Percentiles rank a stretch among this genome's conserved stretches.
Conservation (phyloP, 2,797 vertebrate species). For the Microcaecilia unicolor region DNA sequence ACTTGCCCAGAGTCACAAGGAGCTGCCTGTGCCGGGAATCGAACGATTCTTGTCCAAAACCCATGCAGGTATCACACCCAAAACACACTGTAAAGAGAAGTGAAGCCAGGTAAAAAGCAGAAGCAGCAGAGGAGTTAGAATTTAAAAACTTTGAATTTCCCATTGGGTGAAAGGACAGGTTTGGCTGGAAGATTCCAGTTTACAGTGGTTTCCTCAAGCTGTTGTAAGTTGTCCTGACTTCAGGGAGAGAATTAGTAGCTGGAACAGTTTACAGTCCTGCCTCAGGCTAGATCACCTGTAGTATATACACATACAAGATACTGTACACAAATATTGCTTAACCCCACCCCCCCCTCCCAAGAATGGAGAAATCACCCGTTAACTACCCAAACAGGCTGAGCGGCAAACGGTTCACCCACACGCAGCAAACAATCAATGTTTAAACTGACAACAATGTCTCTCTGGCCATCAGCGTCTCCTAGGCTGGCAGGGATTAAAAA, state of each 20-base stretch:
- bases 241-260: background rate
- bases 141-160: conserved; percentile 8
- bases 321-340: background rate
- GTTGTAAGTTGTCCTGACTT: background rate
- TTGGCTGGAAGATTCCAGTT: background rate
- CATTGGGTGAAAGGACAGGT: background rate
- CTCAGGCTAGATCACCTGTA: background rate
- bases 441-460: too few relatives aligned
- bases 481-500: too few relatives aligned
- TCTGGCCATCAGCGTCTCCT: too few relatives aligned
- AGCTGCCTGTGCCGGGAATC: too few relatives aligned
- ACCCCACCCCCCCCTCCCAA: background rate
- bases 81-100: too few relatives aligned
- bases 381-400: background rate
- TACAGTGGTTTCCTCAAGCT: background rate
- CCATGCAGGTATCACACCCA: too few relatives aligned
- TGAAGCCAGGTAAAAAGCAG: too few relatives aligned
- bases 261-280: background rate
- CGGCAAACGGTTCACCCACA: background rate
- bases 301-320: background rate
- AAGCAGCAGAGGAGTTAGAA: too few relatives aligned
- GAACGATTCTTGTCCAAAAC: too few relatives aligned
- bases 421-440: too few relatives aligned
- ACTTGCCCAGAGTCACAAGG: too few relatives aligned
- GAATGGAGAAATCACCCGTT: too few relatives aligned